Evolutionary conservation across 2,888 invertebrate species (phyloP), one percentile per base, ranked within the genome.

Genomic region (Drosophila prostipennis): DNA sequence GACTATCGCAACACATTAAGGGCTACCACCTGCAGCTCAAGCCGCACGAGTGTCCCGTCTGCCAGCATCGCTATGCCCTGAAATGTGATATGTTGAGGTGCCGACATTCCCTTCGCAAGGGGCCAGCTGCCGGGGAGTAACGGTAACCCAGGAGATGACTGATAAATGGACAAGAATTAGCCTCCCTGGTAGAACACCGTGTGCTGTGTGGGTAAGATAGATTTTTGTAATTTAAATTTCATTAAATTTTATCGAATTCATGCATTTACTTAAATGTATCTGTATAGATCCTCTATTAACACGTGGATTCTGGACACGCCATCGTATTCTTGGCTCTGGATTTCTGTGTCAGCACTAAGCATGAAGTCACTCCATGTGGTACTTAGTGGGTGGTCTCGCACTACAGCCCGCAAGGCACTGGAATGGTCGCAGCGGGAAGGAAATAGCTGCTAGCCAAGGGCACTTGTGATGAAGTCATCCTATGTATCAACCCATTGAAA

Each of bases 41-140:
- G 73, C 92, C 91, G 0, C 89, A 90, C 63, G 82, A 85, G 49
- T 92, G 92, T 77, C 79, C 81, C 2, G 80, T 90, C 26, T 92
- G 92, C 72, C 89, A 89, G 61, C 88, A 91, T 64, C 71, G 84
- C 6, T 92, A 90, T 74, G 90, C 92, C 5, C 79, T 92, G 13
- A 92, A 92, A 77, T 89, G 89, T 53, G 92, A 92, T 70, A 91
- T 92, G 91, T 64, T 89, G 54, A 89, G 92, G 23, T 92, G 92
- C 72, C 88, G 89, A 36, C 92, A 92, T 74, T 91, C 92, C 11
- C 77, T 78, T 26, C 74, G 90, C 2, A 74, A 87, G 11, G 60
- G 68, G 4, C 48, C 26, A 19, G 49, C n/a, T 7, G 39, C 32
- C 10, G 36, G 40, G 5, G 36, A 49, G 6, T 43, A 29, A 49